Base-by-base conservation (phyloP, 2,797 vertebrate species). In the Channallabes apus region DNA sequence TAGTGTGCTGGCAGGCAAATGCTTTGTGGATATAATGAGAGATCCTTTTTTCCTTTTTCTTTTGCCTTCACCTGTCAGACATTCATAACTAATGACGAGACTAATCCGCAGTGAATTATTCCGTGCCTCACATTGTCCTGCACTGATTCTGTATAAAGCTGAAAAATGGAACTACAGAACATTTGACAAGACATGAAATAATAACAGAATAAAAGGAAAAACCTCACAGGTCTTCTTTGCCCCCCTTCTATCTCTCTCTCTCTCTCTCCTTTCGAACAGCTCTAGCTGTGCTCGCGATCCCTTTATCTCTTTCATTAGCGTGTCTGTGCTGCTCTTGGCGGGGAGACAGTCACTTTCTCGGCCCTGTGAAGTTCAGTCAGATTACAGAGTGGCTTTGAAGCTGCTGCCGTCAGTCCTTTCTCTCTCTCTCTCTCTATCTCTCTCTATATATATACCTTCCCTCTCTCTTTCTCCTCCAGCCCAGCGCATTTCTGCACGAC, bases 291-390 rank as follows among this genome's bases (percentile, higher is more conserved):
- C 93, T 93, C 93, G 93, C 94, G 91, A 95, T 96, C 96, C 96
- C 97, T 98, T 98, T 97, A 98, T 99, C 97, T 98, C 96, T 98
- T 99, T 98, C 97, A 99, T 99, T 98, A 98, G 95, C 93, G 95
- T 95, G 94, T 93, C 93, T 94, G 95, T 96, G 94, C 92, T 94
- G 95, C 96, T 97, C 96, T 98, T 98, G 96, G 96, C 94, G 93
- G 96, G 95, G 96, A 97, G 96, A 96, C 93, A 97, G 97, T 97
- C 97, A 97, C 97, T 98, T 97, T 98, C 96, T 95, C 94, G 95
- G 94, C 96, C 93, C 95, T 99, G 96, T 98, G 97, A 99, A 97
- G 97, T 98, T 97, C 95, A 94, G 95, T 94, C 96, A 97, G 97
- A 99, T 99, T 99, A 99, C 97, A 97, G 96, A 96, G 94, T 93